Conservation (phyloP, 2,888 invertebrate genomes). For the Drosophila borealis region DNA sequence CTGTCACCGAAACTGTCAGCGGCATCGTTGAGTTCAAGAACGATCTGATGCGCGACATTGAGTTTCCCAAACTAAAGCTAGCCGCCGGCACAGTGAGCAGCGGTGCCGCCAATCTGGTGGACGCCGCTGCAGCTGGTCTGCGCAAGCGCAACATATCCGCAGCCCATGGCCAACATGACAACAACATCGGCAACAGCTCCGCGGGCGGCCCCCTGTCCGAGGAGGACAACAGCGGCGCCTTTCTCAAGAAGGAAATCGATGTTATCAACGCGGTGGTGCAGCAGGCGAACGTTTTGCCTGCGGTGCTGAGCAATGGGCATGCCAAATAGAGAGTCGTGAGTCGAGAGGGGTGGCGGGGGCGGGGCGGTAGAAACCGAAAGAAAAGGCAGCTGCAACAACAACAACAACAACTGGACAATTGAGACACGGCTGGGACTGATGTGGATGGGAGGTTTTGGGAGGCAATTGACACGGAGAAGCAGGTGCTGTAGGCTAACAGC, state of each 20-base stretch:
- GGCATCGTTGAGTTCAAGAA: conserved; percentile 85
- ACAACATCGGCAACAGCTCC: conserved; percentile 21
- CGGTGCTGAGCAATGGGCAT: conserved; percentile 85
- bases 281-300: conserved; percentile 84
- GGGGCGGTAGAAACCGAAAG: conserved; percentile 14
- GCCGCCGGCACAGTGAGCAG: conserved; percentile 49
- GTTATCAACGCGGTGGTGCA: conserved; percentile 85
- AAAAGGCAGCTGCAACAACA: conserved; percentile 29
- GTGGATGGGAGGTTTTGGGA: not conserved
- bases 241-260: conserved; percentile 85
- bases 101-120: conserved; percentile 47
- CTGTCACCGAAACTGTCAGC: conserved; percentile 84
- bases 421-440: conserved; percentile 8
- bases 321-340: conserved; percentile 79
- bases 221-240: conserved; percentile 67
- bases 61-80: conserved; percentile 69
- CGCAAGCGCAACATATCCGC: conserved; percentile 82
- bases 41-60: conserved; percentile 84
- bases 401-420: conserved; percentile 2
- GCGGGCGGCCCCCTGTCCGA: conserved; percentile 10
- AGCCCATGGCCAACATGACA: conserved; percentile 34
- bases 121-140: conserved; percentile 65
- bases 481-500: conserved; percentile 5
- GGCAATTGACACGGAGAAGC: not conserved
- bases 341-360: conserved; percentile 10